These are phyloP conservation scores for Bucco capensis DNA, from an alignment of 2,113 vertebrate genomes.

Conservation along the genomic window DNA sequence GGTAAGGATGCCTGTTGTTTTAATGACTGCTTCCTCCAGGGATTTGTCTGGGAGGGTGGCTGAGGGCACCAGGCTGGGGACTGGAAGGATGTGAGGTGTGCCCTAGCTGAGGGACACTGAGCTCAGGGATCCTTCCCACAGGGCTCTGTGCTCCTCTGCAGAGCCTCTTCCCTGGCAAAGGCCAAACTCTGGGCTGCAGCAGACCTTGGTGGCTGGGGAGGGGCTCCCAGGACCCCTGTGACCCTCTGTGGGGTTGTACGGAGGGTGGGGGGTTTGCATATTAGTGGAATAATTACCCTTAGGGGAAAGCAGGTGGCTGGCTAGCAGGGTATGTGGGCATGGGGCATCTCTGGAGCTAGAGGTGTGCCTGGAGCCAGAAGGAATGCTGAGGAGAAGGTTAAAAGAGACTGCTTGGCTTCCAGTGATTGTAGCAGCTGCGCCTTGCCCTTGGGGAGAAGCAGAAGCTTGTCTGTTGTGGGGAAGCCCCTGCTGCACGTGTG, in stretches of 20 bases:
- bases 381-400: too few species aligned
- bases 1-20: not conserved
- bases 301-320: not conserved
- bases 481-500: fast-evolving
- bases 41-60: not conserved
- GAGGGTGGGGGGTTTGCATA: fast-evolving
- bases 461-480: not conserved
- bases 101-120: fast-evolving
- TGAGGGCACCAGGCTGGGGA: not conserved
- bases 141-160: fast-evolving
- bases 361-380: not conserved
- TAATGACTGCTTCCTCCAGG: not conserved
- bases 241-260: fast-evolving
- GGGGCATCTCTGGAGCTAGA: too few species aligned
- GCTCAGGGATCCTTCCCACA: fast-evolving
- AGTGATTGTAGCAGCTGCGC: not conserved
- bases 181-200: not conserved
- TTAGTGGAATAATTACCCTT: fast-evolving
- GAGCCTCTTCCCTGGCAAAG: fast-evolving
- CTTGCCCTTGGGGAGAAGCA: not conserved
- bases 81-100: fast-evolving
- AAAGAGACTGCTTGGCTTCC: fast-evolving
- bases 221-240: fast-evolving
- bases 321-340: fast-evolving
- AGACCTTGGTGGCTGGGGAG: fast-evolving